These are phyloP conservation scores for Heliconius aoede DNA, from an alignment of 2,888 invertebrate genomes.

Conservation along the genomic window DNA sequence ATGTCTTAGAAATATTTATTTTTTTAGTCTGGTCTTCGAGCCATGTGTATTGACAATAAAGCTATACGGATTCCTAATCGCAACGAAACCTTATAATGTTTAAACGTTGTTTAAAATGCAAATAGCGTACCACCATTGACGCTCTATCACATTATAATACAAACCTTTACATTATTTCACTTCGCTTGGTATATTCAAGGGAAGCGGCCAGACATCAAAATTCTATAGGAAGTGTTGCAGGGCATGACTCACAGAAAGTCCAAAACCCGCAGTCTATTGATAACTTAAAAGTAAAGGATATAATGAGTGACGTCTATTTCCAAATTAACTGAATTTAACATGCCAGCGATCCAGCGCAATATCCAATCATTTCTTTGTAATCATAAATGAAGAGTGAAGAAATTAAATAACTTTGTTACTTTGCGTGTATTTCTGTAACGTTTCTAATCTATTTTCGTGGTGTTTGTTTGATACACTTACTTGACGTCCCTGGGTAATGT, in stretches of 20 bases:
- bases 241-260: constrained; percentile 10
- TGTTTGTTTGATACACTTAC: constrained; percentile 76
- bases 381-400: neutral
- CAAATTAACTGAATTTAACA: neutral
- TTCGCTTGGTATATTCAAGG: neutral
- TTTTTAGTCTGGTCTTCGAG: neutral
- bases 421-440: neutral
- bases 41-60: constrained; percentile 11
- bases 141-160: constrained; percentile 20
- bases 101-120: constrained; percentile 27
- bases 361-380: neutral
- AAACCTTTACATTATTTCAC: neutral
- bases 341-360: neutral
- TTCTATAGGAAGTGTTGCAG: neutral
- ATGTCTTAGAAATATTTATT: neutral
- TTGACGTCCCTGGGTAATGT: constrained; percentile 86
- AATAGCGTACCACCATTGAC: constrained; percentile 12
- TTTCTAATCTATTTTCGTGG: neutral
- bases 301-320: neutral
- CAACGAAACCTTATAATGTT: constrained; percentile 20
- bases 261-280: neutral
- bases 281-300: neutral
- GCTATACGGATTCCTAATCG: constrained; percentile 26
- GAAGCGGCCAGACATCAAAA: neutral
- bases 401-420: neutral